Evolutionary conservation across 2,888 invertebrate species (phyloP).

Genomic region (Tolmerus cingulatus): DNA sequence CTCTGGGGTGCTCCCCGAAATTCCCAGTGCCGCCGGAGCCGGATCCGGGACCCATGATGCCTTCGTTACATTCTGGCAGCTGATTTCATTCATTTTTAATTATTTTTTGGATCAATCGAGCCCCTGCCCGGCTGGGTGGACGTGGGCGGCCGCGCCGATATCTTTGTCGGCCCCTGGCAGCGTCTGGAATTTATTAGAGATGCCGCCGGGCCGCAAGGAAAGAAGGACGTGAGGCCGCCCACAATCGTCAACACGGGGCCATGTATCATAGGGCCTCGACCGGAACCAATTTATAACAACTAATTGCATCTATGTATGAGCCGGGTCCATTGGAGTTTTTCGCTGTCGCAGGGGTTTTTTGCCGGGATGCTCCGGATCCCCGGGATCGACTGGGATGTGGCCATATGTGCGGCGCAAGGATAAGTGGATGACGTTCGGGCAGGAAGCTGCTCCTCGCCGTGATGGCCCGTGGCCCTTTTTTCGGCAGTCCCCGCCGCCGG

Average conservation of each 20-base stretch:
- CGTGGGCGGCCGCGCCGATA: not conserved
- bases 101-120: slow-evolving; percentile 41
- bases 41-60: slow-evolving; percentile 2
- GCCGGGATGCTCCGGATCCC: not conserved
- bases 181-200: slow-evolving; percentile 40
- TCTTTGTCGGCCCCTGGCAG: slow-evolving; percentile 20
- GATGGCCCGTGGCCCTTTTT: slow-evolving; percentile 37
- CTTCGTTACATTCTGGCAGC: slow-evolving; percentile 32
- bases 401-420: slow-evolving; percentile 35
- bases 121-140: not conserved
- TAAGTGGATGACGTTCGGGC: slow-evolving; percentile 24
- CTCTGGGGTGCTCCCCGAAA: slow-evolving; percentile 23
- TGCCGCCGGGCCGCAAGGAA: not conserved
- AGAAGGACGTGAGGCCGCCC: slow-evolving; percentile 32
- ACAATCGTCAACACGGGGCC: slow-evolving; percentile 27
- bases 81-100: slow-evolving; percentile 44
- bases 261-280: slow-evolving; percentile 40
- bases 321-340: slow-evolving; percentile 35
- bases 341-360: slow-evolving; percentile 32
- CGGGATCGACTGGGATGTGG: not conserved
- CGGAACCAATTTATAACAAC: slow-evolving; percentile 44
- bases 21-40: not conserved
- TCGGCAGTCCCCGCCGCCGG: not conserved
- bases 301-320: slow-evolving; percentile 39
- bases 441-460: slow-evolving; percentile 28